Base-by-base conservation (phyloP, 2,888 invertebrate genomes). In the Apamea anceps region DNA sequence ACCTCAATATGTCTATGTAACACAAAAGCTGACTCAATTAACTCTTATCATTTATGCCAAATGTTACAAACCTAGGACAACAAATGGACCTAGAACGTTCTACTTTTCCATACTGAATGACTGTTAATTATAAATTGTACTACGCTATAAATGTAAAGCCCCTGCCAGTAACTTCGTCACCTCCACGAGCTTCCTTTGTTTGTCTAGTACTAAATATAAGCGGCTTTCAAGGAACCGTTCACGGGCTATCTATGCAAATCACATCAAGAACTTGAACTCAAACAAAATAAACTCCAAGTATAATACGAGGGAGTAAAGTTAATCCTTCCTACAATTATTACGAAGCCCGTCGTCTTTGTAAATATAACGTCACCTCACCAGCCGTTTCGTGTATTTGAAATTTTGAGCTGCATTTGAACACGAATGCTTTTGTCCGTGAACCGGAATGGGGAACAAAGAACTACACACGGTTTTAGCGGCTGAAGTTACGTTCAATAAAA, bases 371-470 rank as follows among this genome's bases (percentile, higher is more conserved):
- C 91, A 93, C 85, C 70, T 80, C 81, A 72, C 91, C 87, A 91
- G 84, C 89, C 91, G 83, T 90, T 91, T 87, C 89, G 87, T 89
- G 88, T 89, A 87, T 90, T 91, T 90, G 88, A 90, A 92, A 91
- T 91, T 91, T 91, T 91, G 79, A 91, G 91, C 89, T 94, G 91
- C 91, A 92, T 91, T 91, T 92, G 91, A 91, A 91, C 91, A 89
- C 85, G 92, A 92, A 90, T 89, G 91, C 92, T 90, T 92, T 93
- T 94, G 93, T 94, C 89, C 86, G 82, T 86, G 88, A 82, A 90
- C 81, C 77, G 89, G 89, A 91, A 88, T 78, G 63, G 68, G 68
- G 89, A 87, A 92, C 91, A 91, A 92, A 92, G 89, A 89, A 90
- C 78, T 73, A 84, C 81, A 85, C 82, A 86, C 79, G 79, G 81